phyloP scores from a whole-genome alignment of 2,888 invertebrate species.

The Metacarcinus magister region DNA sequence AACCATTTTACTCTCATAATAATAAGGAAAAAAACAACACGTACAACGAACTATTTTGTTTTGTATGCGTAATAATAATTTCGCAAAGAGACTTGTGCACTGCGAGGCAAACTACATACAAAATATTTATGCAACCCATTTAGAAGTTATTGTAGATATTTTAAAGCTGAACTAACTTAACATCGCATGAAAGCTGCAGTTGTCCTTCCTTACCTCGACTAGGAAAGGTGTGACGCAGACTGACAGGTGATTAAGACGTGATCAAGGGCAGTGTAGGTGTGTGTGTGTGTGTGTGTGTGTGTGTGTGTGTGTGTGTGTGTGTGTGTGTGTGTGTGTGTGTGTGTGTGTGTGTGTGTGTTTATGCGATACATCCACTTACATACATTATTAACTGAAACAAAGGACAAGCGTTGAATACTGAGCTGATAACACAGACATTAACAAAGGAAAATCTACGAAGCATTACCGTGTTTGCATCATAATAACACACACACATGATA shows the following conservation, averaged over 20 bases:
- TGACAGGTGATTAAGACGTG: not conserved
- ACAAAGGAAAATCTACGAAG: too few species aligned
- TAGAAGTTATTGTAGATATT: not conserved
- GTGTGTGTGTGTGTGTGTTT: not conserved
- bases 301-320: constrained; percentile 13
- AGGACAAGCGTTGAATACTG: too few species aligned
- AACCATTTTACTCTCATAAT: not conserved
- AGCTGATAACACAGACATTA: too few species aligned
- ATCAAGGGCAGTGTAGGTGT: not conserved
- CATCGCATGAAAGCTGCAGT: not conserved
- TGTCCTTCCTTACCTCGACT: too few species aligned
- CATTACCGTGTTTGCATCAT: too few species aligned
- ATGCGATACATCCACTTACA: too few species aligned
- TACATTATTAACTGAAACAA: too few species aligned
- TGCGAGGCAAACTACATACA: not conserved
- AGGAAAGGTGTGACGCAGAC: not conserved
- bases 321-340: not conserved
- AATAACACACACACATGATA: too few species aligned
- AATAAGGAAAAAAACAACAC: too few species aligned
- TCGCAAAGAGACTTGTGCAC: not conserved
- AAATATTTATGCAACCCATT: not conserved
- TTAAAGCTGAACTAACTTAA: not conserved
- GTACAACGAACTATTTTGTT: not conserved
- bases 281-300: constrained; percentile 26
- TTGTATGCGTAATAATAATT: not conserved